Conservation (phyloP, 2,888 invertebrate species). For the Amblyteles armatorius region DNA sequence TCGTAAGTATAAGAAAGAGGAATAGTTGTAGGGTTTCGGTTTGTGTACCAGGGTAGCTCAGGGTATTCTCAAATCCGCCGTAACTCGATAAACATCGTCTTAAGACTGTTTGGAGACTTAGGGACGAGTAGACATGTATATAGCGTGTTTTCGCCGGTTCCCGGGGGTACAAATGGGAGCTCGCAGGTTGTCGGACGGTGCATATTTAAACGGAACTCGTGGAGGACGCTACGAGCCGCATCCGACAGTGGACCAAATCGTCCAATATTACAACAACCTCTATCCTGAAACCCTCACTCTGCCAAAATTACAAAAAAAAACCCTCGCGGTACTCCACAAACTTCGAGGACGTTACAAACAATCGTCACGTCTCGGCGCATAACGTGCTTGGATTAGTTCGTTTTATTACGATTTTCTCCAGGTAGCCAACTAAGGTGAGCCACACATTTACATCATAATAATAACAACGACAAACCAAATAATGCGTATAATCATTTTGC, state of each 20-base stretch:
- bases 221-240: slow-evolving; percentile 78
- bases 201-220: slow-evolving; percentile 79
- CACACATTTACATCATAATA: neutral
- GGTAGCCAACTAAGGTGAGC: slow-evolving; percentile 74
- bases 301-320: slow-evolving; percentile 70
- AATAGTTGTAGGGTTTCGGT: slow-evolving; percentile 79
- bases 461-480: too few species aligned
- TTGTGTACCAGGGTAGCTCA: slow-evolving; percentile 78
- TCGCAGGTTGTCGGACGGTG: slow-evolving; percentile 67
- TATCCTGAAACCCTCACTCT: slow-evolving; percentile 70
- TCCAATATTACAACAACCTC: slow-evolving; percentile 61
- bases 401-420: slow-evolving; percentile 81
- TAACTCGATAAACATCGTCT: slow-evolving; percentile 82
- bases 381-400: slow-evolving; percentile 81
- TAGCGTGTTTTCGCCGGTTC: slow-evolving; percentile 67
- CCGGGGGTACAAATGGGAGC: slow-evolving; percentile 78
- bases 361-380: slow-evolving; percentile 36
- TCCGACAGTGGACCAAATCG: slow-evolving; percentile 79
- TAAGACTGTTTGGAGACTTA: slow-evolving; percentile 84
- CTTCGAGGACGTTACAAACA: neutral
- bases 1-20: neutral
- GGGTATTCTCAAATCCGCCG: slow-evolving; percentile 82
- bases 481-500: too few species aligned
- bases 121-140: slow-evolving; percentile 69
- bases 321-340: slow-evolving; percentile 70